These are phyloP conservation scores for Pogonognathellus flavescens DNA, from an alignment of 1,140 invertebrate genomes.

Conservation along the genomic window DNA sequence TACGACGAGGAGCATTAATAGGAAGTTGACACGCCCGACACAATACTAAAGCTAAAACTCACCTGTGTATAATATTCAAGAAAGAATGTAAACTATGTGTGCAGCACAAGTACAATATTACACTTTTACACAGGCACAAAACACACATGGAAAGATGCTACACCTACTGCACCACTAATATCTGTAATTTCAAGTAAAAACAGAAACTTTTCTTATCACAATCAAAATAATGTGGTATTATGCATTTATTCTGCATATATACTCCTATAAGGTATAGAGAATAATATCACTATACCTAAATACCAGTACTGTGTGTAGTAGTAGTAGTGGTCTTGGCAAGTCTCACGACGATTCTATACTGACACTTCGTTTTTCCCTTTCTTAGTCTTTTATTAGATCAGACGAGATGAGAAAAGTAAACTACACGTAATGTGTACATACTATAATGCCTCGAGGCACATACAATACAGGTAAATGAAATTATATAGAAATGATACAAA, in stretches of 20 bases:
- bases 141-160: not conserved
- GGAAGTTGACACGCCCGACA: slow-evolving; percentile 61
- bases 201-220: not conserved
- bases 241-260: no score
- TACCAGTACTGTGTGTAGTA: not conserved
- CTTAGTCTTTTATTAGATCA: slow-evolving; percentile 37
- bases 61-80: not conserved
- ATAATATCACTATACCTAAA: no score
- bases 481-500: not conserved
- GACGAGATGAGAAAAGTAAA: not conserved
- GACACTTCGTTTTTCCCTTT: slow-evolving; percentile 25
- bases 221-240: not conserved
- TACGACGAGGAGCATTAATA: slow-evolving; percentile 42
- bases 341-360: not conserved
- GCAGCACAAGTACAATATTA: no score
- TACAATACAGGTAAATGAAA: not conserved
- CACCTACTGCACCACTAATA: not conserved
- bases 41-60: not conserved
- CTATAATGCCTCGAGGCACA: not conserved
- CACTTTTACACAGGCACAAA: no score
- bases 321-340: not conserved
- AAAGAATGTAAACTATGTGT: not conserved
- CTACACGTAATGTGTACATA: not conserved
- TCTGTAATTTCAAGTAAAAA: not conserved
- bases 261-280: no score